These are phyloP conservation scores for Galerucella nymphaeae DNA, from an alignment of 2,888 invertebrate species.

Conservation along the genomic window DNA sequence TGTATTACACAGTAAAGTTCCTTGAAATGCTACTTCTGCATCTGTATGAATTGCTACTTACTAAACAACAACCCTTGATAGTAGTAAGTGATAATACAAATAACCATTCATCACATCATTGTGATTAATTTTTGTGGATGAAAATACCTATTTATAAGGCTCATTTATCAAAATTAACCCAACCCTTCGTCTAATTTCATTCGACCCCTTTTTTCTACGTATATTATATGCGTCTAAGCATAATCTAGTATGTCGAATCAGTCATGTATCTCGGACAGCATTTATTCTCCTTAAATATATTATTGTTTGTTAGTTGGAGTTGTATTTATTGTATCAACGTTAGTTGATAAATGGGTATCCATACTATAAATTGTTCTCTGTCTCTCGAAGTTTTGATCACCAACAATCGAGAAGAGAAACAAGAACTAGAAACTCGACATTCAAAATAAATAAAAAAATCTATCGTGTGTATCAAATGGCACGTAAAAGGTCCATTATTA, in stretches of 20 bases:
- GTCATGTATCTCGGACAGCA: background rate
- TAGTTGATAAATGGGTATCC: conserved; percentile 31
- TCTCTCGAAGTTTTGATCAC: conserved; percentile 26
- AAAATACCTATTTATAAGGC: too few relatives aligned
- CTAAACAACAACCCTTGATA: too few relatives aligned
- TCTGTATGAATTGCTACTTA: too few relatives aligned
- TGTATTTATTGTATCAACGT: conserved; percentile 15
- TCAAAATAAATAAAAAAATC: conserved; percentile 40
- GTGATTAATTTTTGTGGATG: too few relatives aligned
- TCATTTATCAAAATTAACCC: background rate
- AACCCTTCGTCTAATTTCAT: background rate
- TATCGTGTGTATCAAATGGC: conserved; percentile 42
- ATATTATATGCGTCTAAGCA: background rate
- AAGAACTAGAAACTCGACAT: conserved; percentile 26
- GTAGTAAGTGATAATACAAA: too few relatives aligned
- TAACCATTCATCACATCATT: too few relatives aligned
- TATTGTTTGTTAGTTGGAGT: conserved; percentile 23
- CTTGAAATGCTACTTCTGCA: too few relatives aligned
- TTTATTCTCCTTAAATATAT: background rate
- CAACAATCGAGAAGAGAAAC: conserved; percentile 28
- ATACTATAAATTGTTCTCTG: conserved; percentile 26
- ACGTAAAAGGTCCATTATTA: conserved; percentile 44
- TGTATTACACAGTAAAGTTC: too few relatives aligned
- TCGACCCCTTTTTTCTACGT: background rate
- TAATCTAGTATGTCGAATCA: conserved; percentile 6